phyloP scores from a whole-genome alignment of 2,797 vertebrate species.

The Eleutherodactylus coqui region DNA sequence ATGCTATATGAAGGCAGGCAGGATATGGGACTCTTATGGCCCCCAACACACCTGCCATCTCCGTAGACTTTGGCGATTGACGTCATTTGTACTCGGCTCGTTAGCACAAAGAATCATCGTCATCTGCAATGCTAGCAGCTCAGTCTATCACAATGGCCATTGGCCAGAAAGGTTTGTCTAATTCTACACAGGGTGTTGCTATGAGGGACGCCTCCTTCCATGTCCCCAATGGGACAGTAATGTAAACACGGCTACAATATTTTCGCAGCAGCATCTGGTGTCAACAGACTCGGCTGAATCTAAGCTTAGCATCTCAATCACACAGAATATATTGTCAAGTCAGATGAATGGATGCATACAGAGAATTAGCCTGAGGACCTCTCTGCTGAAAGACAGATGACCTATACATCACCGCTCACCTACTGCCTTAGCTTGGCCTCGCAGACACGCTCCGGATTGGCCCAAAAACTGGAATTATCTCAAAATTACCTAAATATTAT shows the following conservation, averaged over 20 bases:
- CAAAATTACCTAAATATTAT: conserved; percentile 15
- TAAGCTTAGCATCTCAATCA: conserved; percentile 6
- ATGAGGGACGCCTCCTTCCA: neutral
- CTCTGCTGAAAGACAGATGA: conserved; percentile 46
- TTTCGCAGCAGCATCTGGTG: conserved; percentile 26
- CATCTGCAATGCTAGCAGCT: neutral
- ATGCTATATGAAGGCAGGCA: neutral
- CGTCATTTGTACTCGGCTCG: neutral
- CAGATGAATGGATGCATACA: conserved; percentile 41
- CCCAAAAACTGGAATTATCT: neutral
- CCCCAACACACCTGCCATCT: neutral
- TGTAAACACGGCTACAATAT: neutral
- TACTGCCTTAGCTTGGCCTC: neutral
- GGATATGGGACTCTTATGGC: neutral
- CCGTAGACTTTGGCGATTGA: neutral
- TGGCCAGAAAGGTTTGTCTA: neutral
- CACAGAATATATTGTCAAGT: conserved; percentile 46
- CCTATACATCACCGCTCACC: conserved; percentile 51
- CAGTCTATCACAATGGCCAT: neutral
- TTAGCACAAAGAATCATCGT: neutral
- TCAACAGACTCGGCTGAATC: neutral
- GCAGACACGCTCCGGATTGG: neutral
- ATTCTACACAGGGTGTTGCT: neutral
- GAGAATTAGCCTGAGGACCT: conserved; percentile 38
- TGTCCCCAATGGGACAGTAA: neutral